Evolutionary conservation across 2,888 invertebrate genomes (phyloP).

Genomic region (Holacanthella duospinosa): DNA sequence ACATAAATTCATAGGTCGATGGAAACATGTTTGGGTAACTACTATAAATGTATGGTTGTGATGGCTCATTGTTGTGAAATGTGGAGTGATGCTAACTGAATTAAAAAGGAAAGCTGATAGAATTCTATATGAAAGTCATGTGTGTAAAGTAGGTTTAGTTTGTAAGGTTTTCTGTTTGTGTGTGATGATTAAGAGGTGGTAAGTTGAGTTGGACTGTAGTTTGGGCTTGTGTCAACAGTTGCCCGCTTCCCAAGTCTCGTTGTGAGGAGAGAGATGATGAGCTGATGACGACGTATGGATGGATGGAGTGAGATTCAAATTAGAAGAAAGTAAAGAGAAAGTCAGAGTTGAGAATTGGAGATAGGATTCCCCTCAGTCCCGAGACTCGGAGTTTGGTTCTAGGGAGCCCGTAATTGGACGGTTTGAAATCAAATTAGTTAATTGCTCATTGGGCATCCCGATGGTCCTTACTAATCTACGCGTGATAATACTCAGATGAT

Average conservation of each 20-base stretch:
- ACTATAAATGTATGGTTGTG: too few species aligned
- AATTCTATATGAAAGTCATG: too few species aligned
- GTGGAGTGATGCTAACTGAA: too few species aligned
- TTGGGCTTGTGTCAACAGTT: not conserved
- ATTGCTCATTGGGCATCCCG: conserved; percentile 38
- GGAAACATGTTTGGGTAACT: too few species aligned
- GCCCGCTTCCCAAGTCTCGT: too few species aligned
- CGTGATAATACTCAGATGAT: conserved; percentile 39
- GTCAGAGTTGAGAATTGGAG: not conserved
- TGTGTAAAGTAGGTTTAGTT: too few species aligned
- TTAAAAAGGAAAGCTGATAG: too few species aligned
- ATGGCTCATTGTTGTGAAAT: too few species aligned
- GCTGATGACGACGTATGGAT: not conserved
- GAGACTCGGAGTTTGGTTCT: not conserved
- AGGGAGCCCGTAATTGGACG: conserved; percentile 35
- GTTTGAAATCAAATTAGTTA: conserved; percentile 39
- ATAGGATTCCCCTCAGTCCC: not conserved
- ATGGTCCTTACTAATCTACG: conserved; percentile 38
- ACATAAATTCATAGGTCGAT: too few species aligned
- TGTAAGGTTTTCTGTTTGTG: too few species aligned
- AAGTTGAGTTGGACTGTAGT: not conserved
- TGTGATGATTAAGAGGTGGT: not conserved
- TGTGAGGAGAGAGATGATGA: not conserved
- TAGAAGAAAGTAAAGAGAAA: not conserved
- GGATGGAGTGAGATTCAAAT: conserved; percentile 1